Conservation (phyloP, 2,113 vertebrate genomes). For the Dipodomys ordii region DNA sequence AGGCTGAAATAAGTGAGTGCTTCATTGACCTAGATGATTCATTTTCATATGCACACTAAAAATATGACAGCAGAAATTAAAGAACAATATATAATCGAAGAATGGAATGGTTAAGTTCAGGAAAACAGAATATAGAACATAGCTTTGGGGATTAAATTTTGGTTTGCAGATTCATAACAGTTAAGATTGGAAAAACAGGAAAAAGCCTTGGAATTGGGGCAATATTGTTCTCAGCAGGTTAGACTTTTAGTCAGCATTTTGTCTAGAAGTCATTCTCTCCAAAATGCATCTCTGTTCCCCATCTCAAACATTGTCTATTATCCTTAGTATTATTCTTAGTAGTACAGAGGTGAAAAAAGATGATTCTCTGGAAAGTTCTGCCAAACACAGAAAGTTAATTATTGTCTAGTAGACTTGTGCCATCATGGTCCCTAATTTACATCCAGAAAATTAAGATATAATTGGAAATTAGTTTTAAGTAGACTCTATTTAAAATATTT, state of each 20-base stretch:
- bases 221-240: background rate
- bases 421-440: background rate
- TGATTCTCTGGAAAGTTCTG: background rate
- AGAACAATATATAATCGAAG: background rate
- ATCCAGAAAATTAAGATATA: background rate
- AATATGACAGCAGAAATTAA: constrained; percentile 31
- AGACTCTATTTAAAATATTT: background rate
- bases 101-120: background rate
- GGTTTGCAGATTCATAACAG: background rate
- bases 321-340: too few relatives aligned
- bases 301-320: background rate
- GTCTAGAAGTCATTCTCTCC: background rate
- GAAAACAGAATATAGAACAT: background rate
- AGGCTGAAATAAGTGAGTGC: constrained; percentile 50
- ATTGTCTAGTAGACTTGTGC: background rate
- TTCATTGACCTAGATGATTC: constrained; percentile 53
- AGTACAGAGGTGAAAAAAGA: background rate
- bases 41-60: constrained; percentile 42
- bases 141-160: background rate
- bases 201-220: background rate
- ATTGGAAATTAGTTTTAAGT: background rate
- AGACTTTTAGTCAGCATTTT: background rate
- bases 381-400: background rate
- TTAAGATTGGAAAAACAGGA: background rate
- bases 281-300: background rate